These are phyloP conservation scores for Lethenteron camtschaticum DNA, from an alignment of 2,113 vertebrate species.

Conservation along the genomic window DNA sequence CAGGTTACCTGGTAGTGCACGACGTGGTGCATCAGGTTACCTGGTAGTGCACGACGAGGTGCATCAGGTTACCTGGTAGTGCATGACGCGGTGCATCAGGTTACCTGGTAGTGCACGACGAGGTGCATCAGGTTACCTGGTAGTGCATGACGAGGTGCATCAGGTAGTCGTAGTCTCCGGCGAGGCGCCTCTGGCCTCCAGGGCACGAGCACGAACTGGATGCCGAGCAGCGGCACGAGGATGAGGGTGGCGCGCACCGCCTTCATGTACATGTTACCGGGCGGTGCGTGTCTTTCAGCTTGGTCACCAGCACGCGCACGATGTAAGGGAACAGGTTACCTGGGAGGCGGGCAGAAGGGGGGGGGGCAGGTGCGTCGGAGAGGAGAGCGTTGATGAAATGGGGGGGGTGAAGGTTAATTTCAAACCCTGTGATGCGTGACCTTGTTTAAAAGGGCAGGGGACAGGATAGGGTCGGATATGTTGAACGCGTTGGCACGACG, in stretches of 20 bases:
- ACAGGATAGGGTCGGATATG: too few relatives aligned
- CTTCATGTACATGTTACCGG: conserved; percentile 93
- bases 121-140: conserved; percentile 33
- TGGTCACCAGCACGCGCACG: conserved; percentile 86
- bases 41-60: too few relatives aligned
- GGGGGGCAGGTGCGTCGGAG: too few relatives aligned
- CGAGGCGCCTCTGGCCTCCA: conserved; percentile 54
- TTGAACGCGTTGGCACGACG: too few relatives aligned
- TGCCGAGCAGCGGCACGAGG: conserved; percentile 69
- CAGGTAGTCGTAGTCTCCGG: conserved; percentile 76
- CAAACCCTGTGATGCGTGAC: too few relatives aligned
- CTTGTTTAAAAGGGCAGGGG: too few relatives aligned
- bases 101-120: background rate
- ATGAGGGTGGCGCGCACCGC: conserved; percentile 86
- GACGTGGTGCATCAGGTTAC: too few relatives aligned
- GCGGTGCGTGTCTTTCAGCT: conserved; percentile 84
- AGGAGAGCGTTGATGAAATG: too few relatives aligned
- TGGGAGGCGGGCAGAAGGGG: conserved; percentile 15
- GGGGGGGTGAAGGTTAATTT: too few relatives aligned
- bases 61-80: too few relatives aligned
- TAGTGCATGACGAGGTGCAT: conserved; percentile 90
- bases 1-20: too few relatives aligned
- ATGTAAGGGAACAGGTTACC: conserved; percentile 98
- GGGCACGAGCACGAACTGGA: conserved; percentile 69
- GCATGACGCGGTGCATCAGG: too few relatives aligned